A percentile compares a stretch with the other conserved stretches of the same genome.
Conservation (phyloP, 92 coral and sea anemone genomes). For the Parazoanthus atlanticus region DNA sequence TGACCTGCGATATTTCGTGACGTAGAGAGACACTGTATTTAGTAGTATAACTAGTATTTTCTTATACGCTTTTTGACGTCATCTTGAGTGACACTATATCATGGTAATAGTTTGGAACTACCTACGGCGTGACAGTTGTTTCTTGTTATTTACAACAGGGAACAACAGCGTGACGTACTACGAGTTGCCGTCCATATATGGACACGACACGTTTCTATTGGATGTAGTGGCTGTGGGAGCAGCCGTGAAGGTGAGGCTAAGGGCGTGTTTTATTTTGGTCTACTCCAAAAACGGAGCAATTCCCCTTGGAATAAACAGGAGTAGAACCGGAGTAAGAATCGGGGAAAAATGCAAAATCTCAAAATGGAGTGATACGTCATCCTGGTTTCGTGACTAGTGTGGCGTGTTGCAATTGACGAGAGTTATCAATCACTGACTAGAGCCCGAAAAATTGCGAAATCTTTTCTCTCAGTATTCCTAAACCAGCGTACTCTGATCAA, state of each 20-base stretch:
- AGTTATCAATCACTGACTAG: too few relatives aligned
- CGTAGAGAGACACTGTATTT: background rate
- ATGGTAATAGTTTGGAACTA: background rate
- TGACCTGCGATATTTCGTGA: background rate
- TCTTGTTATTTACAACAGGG: constrained; percentile 51
- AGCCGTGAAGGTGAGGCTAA: constrained; percentile 82
- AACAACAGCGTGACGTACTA: constrained; percentile 92
- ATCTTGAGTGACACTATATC: background rate
- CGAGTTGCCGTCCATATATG: constrained; percentile 95
- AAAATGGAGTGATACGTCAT: too few relatives aligned
- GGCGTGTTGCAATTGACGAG: too few relatives aligned
- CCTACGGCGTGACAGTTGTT: background rate
- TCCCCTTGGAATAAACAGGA: too few relatives aligned
- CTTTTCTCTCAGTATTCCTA: too few relatives aligned
- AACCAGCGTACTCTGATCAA: too few relatives aligned
- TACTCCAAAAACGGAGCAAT: too few relatives aligned
- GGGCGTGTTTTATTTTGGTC: background rate
- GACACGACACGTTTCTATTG: constrained; percentile 94
- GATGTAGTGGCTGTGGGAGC: constrained; percentile 96
- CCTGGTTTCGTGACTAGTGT: too few relatives aligned
- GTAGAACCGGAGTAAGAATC: too few relatives aligned
- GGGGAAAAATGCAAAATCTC: too few relatives aligned
- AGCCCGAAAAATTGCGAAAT: too few relatives aligned
- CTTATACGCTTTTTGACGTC: background rate
- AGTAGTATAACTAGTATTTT: too few relatives aligned